Evolutionary conservation across 2,113 vertebrate species (phyloP).

Genomic region (Hypocryptadius cinnamomeus): DNA sequence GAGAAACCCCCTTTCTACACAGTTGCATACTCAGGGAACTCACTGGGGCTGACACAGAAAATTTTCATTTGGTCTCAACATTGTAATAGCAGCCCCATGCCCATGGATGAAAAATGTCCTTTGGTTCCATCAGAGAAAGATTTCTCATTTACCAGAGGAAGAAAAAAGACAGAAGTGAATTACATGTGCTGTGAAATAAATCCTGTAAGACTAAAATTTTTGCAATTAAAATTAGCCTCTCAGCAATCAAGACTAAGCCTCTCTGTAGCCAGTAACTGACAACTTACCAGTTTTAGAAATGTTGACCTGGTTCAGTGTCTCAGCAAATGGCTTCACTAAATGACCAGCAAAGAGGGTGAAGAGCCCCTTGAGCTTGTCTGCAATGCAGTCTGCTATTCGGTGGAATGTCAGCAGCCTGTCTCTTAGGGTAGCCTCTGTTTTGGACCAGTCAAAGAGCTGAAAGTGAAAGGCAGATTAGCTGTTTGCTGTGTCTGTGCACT

Average conservation of each 20-base stretch:
- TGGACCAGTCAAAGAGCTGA: conserved; percentile 94
- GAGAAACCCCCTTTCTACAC: not conserved
- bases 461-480: not conserved
- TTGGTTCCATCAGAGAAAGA: not conserved
- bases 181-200: not conserved
- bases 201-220: not conserved
- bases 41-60: not conserved
- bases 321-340: conserved; percentile 84
- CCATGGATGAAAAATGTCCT: not conserved
- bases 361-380: conserved; percentile 86
- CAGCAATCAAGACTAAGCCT: not conserved
- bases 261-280: not conserved
- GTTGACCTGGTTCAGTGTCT: conserved; percentile 79
- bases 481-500: not conserved
- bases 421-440: conserved; percentile 67
- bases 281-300: conserved; percentile 76
- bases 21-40: not conserved
- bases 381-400: conserved; percentile 77
- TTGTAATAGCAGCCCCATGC: not conserved
- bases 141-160: not conserved
- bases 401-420: conserved; percentile 89
- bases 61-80: not conserved
- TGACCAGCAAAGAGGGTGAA: conserved; percentile 93
- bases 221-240: not conserved
- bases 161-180: not conserved